Conservation (phyloP, 1,140 invertebrate genomes). For the Ceratosolen fusciceps region DNA sequence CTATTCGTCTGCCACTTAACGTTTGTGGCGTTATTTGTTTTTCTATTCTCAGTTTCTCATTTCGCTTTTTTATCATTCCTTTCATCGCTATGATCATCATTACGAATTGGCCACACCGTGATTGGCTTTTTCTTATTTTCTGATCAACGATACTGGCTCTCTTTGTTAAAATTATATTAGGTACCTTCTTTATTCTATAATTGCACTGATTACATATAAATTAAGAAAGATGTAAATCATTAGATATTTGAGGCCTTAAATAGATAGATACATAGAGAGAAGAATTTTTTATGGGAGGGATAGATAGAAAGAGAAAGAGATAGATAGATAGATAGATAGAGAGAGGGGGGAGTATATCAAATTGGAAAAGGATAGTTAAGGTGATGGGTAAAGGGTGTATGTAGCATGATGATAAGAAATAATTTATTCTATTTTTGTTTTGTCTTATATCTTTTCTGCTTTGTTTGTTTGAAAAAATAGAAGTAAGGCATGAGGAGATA, state of each 20-base stretch:
- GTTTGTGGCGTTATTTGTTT: constrained; percentile 36
- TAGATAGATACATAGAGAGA: constrained; percentile 18
- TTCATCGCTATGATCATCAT: constrained; percentile 28
- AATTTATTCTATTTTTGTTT: background rate
- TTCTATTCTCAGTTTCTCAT: constrained; percentile 35
- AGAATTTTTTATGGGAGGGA: background rate
- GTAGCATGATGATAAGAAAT: background rate
- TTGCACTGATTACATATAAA: constrained; percentile 67
- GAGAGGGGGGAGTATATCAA: background rate
- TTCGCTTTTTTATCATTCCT: constrained; percentile 30
- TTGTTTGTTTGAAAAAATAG: constrained; percentile 37
- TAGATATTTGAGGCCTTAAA: constrained; percentile 2
- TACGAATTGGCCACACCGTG: constrained; percentile 30
- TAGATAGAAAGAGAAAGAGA: background rate
- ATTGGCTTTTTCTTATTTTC: constrained; percentile 38
- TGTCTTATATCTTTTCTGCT: background rate
- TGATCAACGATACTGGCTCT: constrained; percentile 67
- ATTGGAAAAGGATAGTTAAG: background rate
- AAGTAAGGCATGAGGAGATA: constrained; percentile 55
- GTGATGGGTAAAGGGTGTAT: too few relatives aligned
- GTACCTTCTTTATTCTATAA: constrained; percentile 64
- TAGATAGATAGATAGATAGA: background rate
- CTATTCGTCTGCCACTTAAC: constrained; percentile 57
- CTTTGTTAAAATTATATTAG: constrained; percentile 69
- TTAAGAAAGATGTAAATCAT: constrained; percentile 53